Evolutionary conservation across 1,140 invertebrate species (phyloP).

Genomic region (Eurosta solidaginis): DNA sequence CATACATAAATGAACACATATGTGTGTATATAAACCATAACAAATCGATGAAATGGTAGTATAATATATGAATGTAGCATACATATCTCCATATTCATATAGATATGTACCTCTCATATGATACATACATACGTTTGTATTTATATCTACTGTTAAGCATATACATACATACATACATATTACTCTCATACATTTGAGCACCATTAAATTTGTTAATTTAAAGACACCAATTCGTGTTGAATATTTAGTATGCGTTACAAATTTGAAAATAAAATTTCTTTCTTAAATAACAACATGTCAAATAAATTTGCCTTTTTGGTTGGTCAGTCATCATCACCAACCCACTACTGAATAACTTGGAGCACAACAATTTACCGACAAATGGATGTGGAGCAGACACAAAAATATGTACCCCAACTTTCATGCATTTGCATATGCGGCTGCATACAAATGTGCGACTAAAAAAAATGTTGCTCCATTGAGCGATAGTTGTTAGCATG

Average conservation of each 20-base stretch:
- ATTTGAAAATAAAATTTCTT: slow-evolving; percentile 16
- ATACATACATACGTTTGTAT: no score
- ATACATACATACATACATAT: background rate
- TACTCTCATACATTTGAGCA: no score
- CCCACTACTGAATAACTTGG: background rate
- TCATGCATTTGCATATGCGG: background rate
- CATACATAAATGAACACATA: no score
- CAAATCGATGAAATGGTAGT: slow-evolving; percentile 1
- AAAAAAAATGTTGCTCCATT: background rate
- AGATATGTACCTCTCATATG: no score
- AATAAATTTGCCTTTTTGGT: slow-evolving; percentile 18
- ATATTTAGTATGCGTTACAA: slow-evolving; percentile 27
- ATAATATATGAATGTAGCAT: background rate
- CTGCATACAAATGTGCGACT: background rate
- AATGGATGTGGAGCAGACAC: background rate
- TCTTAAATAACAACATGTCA: slow-evolving; percentile 27
- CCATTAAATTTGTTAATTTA: slow-evolving; percentile 22
- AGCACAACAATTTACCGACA: background rate
- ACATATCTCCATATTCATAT: no score
- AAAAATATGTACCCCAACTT: no score
- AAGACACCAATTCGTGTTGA: slow-evolving; percentile 15
- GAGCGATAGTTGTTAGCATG: background rate
- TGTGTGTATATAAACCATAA: background rate
- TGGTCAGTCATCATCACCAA: background rate
- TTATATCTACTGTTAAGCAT: no score